A percentile compares a stretch with the other conserved stretches of the same genome.
These are phyloP conservation scores for Dasyornis broadbenti DNA, from an alignment of 2,113 vertebrate species.

Conservation along the genomic window DNA sequence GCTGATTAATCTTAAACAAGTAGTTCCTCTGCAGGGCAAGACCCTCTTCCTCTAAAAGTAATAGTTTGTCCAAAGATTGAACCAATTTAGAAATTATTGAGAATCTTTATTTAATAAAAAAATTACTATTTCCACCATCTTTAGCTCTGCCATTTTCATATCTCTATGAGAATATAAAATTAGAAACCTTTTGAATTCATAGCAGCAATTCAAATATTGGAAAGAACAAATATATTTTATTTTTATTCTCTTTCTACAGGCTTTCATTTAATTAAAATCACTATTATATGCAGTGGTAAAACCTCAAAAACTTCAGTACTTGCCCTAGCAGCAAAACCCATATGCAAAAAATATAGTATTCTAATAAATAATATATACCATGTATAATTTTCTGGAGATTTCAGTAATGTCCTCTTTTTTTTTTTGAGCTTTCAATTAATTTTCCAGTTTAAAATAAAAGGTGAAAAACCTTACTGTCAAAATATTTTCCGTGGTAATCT, in stretches of 20 bases:
- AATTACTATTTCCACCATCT: not conserved
- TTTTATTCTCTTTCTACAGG: not conserved
- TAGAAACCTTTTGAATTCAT: not conserved
- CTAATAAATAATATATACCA: not conserved
- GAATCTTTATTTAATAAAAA: not conserved
- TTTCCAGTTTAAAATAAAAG: conserved; percentile 10
- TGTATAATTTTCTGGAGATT: not conserved
- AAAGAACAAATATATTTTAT: not conserved
- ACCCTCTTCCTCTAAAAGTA: not conserved
- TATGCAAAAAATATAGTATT: not conserved
- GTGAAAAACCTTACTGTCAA: not conserved
- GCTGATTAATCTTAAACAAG: not conserved
- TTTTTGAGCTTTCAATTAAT: not conserved
- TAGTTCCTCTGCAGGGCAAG: not conserved
- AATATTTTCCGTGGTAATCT: conserved; percentile 10
- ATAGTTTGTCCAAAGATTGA: not conserved
- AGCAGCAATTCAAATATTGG: not conserved
- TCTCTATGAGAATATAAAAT: not conserved
- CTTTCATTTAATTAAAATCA: not conserved
- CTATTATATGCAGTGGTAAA: not conserved
- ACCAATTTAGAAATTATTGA: not conserved
- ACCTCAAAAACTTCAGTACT: not conserved
- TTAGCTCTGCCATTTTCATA: not conserved
- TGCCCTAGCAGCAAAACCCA: not conserved
- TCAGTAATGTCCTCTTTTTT: not conserved